Evolutionary conservation across 2,888 invertebrate genomes (phyloP).

Genomic region (Tribolium freemani): DNA sequence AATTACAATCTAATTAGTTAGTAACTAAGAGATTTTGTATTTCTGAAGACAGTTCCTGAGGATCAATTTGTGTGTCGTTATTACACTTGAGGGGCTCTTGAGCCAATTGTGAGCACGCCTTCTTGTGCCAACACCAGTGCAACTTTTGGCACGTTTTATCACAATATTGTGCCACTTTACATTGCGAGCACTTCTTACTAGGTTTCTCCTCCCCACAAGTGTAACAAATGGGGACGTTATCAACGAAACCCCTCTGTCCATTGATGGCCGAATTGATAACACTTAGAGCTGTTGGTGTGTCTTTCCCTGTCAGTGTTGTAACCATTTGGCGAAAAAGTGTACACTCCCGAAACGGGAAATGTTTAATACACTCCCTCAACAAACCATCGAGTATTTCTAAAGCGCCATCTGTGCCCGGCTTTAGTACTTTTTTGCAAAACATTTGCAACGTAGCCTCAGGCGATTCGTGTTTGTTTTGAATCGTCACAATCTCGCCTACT

Average conservation of each 20-base stretch:
- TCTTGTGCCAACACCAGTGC: slow-evolving; percentile 94
- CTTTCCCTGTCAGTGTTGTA: slow-evolving; percentile 81
- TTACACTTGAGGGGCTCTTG: slow-evolving; percentile 50
- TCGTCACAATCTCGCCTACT: slow-evolving; percentile 79
- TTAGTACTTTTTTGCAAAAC: slow-evolving; percentile 82
- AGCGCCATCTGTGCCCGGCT: slow-evolving; percentile 79
- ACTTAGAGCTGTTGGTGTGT: slow-evolving; percentile 78
- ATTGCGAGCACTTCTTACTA: slow-evolving; percentile 94
- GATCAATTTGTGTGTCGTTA: neutral
- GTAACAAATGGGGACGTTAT: slow-evolving; percentile 79
- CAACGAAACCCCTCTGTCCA: slow-evolving; percentile 87
- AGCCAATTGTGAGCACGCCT: slow-evolving; percentile 80
- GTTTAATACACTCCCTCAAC: slow-evolving; percentile 87
- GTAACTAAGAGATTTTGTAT: slow-evolving; percentile 31
- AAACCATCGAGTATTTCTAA: slow-evolving; percentile 79
- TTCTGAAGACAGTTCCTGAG: slow-evolving; percentile 25
- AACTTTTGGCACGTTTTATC: slow-evolving; percentile 94
- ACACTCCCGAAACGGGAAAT: slow-evolving; percentile 92
- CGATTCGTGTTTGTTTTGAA: slow-evolving; percentile 74
- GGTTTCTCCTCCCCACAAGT: slow-evolving; percentile 93
- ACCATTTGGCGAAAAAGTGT: slow-evolving; percentile 91
- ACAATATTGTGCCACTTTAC: slow-evolving; percentile 94
- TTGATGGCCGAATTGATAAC: slow-evolving; percentile 87
- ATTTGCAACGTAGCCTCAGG: slow-evolving; percentile 80
- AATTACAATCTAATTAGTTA: slow-evolving; percentile 17